These are phyloP conservation scores for Pyralis farinalis DNA, from an alignment of 2,888 invertebrate genomes.

Conservation along the genomic window DNA sequence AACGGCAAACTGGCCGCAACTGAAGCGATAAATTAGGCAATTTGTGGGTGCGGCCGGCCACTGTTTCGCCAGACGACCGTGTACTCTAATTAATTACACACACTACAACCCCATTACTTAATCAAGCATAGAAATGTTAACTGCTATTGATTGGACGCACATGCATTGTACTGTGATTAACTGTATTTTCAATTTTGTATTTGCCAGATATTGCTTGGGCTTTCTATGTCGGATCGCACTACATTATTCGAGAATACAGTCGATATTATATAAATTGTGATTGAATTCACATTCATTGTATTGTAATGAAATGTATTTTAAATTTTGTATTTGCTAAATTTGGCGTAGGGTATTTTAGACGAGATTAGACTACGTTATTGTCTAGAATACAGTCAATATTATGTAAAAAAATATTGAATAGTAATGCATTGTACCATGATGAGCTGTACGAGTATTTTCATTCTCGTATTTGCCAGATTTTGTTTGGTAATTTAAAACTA, in stretches of 20 bases:
- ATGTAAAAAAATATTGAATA: slow-evolving; percentile 5
- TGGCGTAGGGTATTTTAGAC: no score
- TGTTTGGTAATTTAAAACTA: no score
- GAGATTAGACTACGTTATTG: no score
- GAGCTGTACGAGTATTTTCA: no score
- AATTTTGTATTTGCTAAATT: no score
- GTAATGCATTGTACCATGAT: neutral
- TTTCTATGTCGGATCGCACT: no score
- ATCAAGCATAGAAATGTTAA: slow-evolving; percentile 48
- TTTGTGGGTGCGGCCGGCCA: slow-evolving; percentile 40
- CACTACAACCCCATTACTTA: slow-evolving; percentile 40
- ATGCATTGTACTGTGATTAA: neutral
- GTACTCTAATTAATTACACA: slow-evolving; percentile 55
- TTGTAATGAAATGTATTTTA: neutral
- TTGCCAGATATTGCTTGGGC: no score
- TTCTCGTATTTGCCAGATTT: no score
- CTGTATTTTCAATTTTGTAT: no score
- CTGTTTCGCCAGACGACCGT: slow-evolving; percentile 31
- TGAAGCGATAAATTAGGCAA: slow-evolving; percentile 57
- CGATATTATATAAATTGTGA: no score
- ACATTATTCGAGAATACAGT: no score
- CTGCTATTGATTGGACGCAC: slow-evolving; percentile 17
- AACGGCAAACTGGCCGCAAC: slow-evolving; percentile 27
- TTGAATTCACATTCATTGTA: slow-evolving; percentile 1
- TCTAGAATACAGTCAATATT: no score